phyloP scores from a whole-genome alignment of 2,113 vertebrate genomes.

The Heterotis niloticus region DNA sequence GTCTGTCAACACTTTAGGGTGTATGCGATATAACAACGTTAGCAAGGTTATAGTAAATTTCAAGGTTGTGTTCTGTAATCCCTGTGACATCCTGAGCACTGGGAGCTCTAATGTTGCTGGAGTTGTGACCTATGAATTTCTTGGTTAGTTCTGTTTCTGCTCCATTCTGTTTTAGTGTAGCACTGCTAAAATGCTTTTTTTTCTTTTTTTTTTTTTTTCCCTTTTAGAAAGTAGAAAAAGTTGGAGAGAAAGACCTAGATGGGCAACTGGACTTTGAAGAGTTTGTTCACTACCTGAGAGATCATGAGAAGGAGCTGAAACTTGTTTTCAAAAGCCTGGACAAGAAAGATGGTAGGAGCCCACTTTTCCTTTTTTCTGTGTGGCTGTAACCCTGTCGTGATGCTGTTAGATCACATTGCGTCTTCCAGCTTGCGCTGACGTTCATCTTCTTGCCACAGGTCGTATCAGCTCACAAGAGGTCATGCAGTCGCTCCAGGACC shows the following conservation, averaged over 20 bases:
- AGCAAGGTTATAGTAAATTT: too few species aligned
- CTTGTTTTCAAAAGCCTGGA: slow-evolving; percentile 95
- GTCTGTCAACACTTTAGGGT: too few species aligned
- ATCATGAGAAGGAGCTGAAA: slow-evolving; percentile 91
- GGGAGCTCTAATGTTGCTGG: not conserved
- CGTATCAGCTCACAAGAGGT: slow-evolving; percentile 90
- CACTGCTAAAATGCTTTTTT: not conserved
- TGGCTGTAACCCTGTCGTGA: not conserved
- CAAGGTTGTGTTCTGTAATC: too few species aligned
- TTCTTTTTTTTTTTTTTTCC: slow-evolving; percentile 16
- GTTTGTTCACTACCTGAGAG: slow-evolving; percentile 92
- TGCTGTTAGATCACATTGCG: not conserved
- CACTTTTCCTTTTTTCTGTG: not conserved
- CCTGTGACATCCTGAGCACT: too few species aligned
- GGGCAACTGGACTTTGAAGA: slow-evolving; percentile 94
- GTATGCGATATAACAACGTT: too few species aligned
- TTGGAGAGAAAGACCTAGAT: slow-evolving; percentile 89
- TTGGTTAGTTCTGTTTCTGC: not conserved
- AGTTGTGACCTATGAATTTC: not conserved
- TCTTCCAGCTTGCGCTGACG: not conserved
- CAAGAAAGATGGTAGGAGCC: slow-evolving; percentile 82
- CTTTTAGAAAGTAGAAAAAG: slow-evolving; percentile 89
- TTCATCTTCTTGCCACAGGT: slow-evolving; percentile 57
- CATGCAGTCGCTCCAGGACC: slow-evolving; percentile 86
- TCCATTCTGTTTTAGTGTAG: too few species aligned